Conservation (phyloP, 2,797 vertebrate genomes). For the Bovichtus variegatus region DNA sequence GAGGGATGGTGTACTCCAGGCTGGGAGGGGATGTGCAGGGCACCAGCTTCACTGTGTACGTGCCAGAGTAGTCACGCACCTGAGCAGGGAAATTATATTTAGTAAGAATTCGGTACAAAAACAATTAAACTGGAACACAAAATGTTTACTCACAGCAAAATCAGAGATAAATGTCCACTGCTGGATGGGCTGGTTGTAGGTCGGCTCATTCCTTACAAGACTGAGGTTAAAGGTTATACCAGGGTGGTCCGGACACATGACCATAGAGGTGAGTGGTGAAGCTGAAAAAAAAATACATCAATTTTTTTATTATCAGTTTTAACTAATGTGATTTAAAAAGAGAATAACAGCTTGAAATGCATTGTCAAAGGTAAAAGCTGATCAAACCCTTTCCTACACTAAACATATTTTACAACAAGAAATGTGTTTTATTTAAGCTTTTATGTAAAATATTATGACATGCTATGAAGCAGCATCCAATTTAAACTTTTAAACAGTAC, state of each 20-base stretch:
- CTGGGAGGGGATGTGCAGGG: constrained; percentile 88
- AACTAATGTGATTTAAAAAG: background rate
- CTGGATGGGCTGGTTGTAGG: constrained; percentile 93
- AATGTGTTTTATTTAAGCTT: background rate
- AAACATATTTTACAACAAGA: background rate
- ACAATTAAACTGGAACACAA: background rate
- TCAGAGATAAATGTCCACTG: constrained; percentile 96
- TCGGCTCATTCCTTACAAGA: constrained; percentile 90
- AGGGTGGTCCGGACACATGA: constrained; percentile 91
- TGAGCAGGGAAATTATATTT: constrained; percentile 53
- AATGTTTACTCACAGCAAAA: constrained; percentile 89
- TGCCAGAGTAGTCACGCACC: constrained; percentile 97
- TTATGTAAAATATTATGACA: background rate
- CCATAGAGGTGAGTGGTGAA: constrained; percentile 88
- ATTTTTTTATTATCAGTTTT: background rate
- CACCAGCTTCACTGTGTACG: constrained; percentile 91
- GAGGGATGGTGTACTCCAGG: constrained; percentile 89
- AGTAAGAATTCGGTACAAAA: background rate
- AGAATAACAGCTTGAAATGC: constrained; percentile 2
- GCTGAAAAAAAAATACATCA: constrained; percentile 74
- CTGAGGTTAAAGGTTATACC: constrained; percentile 94
- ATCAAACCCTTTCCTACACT: background rate
- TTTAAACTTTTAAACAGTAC: background rate
- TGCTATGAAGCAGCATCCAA: background rate
- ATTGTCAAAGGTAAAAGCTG: background rate